Conservation (phyloP, 2,888 invertebrate genomes). For the Sminthurides aquaticus region DNA sequence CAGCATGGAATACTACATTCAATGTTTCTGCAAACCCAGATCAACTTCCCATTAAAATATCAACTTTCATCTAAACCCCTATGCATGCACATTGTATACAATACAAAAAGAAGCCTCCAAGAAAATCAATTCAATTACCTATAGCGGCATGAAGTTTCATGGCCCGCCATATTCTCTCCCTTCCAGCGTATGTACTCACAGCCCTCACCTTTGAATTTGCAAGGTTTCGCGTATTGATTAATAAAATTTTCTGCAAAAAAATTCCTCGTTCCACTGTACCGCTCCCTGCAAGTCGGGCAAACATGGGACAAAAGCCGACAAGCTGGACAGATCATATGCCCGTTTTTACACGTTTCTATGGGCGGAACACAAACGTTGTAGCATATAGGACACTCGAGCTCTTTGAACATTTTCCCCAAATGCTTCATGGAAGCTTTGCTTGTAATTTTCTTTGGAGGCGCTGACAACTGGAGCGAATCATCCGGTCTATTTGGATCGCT, state of each 20-base stretch:
- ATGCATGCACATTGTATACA: background rate
- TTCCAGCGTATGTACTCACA: constrained; percentile 38
- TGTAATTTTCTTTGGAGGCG: background rate
- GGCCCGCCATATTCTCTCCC: constrained; percentile 38
- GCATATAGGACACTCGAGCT: constrained; percentile 41
- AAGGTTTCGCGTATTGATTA: constrained; percentile 34
- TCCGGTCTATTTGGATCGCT: background rate
- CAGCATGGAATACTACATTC: constrained; percentile 32
- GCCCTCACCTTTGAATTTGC: constrained; percentile 29
- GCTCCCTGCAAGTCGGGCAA: constrained; percentile 34
- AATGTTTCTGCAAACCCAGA: constrained; percentile 29
- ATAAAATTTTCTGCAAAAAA: constrained; percentile 40
- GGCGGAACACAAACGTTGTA: constrained; percentile 37
- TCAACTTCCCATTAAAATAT: no score
- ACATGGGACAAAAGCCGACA: constrained; percentile 23
- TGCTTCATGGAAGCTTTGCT: constrained; percentile 14
- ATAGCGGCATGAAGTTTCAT: constrained; percentile 33
- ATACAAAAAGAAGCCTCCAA: background rate
- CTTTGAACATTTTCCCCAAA: constrained; percentile 35
- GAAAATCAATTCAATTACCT: constrained; percentile 15
- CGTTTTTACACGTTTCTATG: constrained; percentile 38
- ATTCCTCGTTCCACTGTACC: constrained; percentile 31
- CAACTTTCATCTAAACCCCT: no score
- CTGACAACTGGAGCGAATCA: background rate
- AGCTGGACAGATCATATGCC: constrained; percentile 37